Evolutionary conservation across 1,140 invertebrate species (phyloP).

Genomic region (Calosoma granatense): DNA sequence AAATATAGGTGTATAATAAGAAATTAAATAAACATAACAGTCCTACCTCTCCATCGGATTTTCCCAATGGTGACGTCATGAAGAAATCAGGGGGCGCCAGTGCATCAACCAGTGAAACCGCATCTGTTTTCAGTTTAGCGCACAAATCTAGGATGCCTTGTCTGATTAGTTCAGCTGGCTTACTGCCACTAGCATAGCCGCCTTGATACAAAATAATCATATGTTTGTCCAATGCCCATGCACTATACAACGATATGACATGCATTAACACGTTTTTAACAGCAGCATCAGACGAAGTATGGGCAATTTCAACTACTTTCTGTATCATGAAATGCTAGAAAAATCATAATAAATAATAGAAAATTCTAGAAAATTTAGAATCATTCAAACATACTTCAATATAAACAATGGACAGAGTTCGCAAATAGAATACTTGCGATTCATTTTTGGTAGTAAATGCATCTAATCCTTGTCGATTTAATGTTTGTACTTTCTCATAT

Average conservation of each 20-base stretch:
- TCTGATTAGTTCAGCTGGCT: conserved; percentile 37
- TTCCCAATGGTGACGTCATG: conserved; percentile 64
- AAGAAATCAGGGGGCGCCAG: conserved; percentile 67
- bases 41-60: conserved; percentile 49
- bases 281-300: conserved; percentile 36
- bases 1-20: too few relatives aligned
- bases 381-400: conserved; percentile 46
- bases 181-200: conserved; percentile 44
- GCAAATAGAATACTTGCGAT: conserved; percentile 71
- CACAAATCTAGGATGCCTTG: conserved; percentile 52
- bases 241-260: conserved; percentile 59
- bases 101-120: conserved; percentile 59
- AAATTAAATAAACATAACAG: conserved; percentile 18
- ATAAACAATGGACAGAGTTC: conserved; percentile 64
- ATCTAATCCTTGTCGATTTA: conserved; percentile 45
- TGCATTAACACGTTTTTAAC: conserved; percentile 48
- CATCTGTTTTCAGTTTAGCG: conserved; percentile 55
- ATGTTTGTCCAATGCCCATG: conserved; percentile 63
- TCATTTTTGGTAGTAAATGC: conserved; percentile 67
- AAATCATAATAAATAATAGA: conserved; percentile 12
- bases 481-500: conserved; percentile 46
- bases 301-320: conserved; percentile 44
- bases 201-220: conserved; percentile 67
- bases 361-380: conserved; percentile 9
- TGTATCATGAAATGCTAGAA: conserved; percentile 51